Percentiles rank a stretch among this genome's conserved stretches.
Conservation (phyloP, 2,888 invertebrate genomes). For the Lasioglossum leucozonium region DNA sequence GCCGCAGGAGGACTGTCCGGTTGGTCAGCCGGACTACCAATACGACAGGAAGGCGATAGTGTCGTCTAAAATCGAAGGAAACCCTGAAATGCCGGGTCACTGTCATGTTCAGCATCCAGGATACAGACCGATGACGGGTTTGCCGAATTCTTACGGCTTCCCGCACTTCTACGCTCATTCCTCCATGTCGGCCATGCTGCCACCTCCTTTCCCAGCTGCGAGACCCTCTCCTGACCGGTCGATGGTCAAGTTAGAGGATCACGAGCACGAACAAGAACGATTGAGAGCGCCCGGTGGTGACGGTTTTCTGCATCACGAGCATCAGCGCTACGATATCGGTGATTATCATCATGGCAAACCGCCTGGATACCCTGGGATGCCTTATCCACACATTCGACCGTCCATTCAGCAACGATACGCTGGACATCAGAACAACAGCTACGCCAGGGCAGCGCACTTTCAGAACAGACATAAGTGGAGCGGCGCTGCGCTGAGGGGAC, state of each 20-base stretch:
- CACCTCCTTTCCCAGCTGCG: conserved; percentile 55
- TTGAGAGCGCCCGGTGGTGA: conserved; percentile 62
- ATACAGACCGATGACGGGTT: conserved; percentile 44
- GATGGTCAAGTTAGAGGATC: conserved; percentile 61
- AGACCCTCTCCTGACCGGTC: conserved; percentile 52
- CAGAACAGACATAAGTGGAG: conserved; percentile 76
- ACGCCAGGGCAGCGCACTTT: conserved; percentile 60
- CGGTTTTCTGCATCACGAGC: conserved; percentile 61
- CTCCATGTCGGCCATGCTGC: conserved; percentile 48
- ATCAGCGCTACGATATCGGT: conserved; percentile 58
- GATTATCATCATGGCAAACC: conserved; percentile 64
- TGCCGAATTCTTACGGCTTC: conserved; percentile 72
- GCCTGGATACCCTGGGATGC: conserved; percentile 54
- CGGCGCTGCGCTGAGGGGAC: conserved; percentile 71
- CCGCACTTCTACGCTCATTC: conserved; percentile 73
- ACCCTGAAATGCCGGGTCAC: conserved; percentile 40
- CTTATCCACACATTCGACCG: conserved; percentile 69
- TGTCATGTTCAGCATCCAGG: conserved; percentile 51
- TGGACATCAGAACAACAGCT: conserved; percentile 71
- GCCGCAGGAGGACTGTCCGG: conserved; percentile 67
- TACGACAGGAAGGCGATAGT: conserved; percentile 61
- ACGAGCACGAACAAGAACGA: conserved; percentile 65
- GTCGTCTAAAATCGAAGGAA: conserved; percentile 30
- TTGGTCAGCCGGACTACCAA: conserved; percentile 46
- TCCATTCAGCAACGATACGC: conserved; percentile 67